Conservation (phyloP, 2,113 vertebrate genomes). For the Sciurus niger region DNA sequence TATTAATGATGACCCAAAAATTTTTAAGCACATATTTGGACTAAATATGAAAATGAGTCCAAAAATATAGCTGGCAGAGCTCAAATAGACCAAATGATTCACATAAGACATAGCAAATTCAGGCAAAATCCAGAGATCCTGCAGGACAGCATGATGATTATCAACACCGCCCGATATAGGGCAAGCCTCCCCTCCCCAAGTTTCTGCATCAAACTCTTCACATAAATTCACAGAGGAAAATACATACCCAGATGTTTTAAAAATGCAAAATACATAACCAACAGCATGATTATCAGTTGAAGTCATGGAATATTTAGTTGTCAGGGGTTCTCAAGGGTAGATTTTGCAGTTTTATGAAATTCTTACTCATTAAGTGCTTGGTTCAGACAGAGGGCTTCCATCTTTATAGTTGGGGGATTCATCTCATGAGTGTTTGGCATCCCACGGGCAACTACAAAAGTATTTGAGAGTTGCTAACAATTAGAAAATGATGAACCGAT, state of each 20-base stretch:
- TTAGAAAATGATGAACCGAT: background rate
- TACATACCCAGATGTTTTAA: constrained; percentile 65
- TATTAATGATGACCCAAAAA: constrained; percentile 30
- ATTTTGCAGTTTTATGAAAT: constrained; percentile 52
- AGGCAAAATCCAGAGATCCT: constrained; percentile 18
- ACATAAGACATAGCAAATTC: background rate
- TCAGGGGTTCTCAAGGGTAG: constrained; percentile 53
- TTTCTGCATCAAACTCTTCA: constrained; percentile 55
- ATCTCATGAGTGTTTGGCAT: background rate
- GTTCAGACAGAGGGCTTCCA: constrained; percentile 56
- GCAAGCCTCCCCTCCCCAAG: constrained; percentile 31
- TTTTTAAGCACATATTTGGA: constrained; percentile 46
- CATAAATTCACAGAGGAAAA: constrained; percentile 46
- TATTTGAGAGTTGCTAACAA: constrained; percentile 15
- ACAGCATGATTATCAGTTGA: constrained; percentile 73
- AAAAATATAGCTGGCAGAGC: constrained; percentile 46
- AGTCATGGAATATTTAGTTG: constrained; percentile 59
- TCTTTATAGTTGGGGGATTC: constrained; percentile 20
- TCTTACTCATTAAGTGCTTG: constrained; percentile 40
- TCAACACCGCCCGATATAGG: background rate
- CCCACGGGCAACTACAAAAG: background rate
- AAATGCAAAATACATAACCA: constrained; percentile 61
- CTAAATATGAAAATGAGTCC: constrained; percentile 53
- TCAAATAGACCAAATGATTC: background rate
- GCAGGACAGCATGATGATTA: background rate